Conservation (phyloP, 2,888 invertebrate species). For the Ceriagrion tenellum region DNA sequence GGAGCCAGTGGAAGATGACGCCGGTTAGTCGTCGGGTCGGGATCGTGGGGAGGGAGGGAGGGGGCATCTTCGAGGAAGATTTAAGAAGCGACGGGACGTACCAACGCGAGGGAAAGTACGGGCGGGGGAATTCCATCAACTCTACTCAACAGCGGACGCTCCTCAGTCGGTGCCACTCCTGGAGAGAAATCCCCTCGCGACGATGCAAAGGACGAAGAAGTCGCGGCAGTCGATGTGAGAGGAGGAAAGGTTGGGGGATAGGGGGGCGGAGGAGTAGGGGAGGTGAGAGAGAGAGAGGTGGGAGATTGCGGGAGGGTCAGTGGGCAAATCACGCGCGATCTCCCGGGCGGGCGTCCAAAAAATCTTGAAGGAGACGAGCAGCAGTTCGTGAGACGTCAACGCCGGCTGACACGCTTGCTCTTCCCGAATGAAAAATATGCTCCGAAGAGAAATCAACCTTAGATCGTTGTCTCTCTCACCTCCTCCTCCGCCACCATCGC, state of each 20-base stretch:
- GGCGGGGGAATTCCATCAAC: conserved; percentile 43
- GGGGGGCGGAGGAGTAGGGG: not conserved
- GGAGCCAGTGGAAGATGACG: not conserved
- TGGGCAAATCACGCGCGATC: conserved; percentile 40
- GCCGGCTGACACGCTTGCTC: not conserved
- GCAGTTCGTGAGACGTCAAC: not conserved
- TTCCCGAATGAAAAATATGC: not conserved
- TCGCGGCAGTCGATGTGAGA: not conserved
- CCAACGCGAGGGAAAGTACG: conserved; percentile 53
- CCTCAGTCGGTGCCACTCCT: conserved; percentile 38
- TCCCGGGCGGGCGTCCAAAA: conserved; percentile 48
- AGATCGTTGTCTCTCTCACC: not conserved
- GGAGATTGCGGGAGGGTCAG: not conserved
- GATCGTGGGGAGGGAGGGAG: not conserved
- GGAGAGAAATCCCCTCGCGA: conserved; percentile 33
- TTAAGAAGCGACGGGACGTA: conserved; percentile 51
- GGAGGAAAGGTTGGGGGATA: not conserved
- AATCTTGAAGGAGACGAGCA: not conserved
- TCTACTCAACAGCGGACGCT: conserved; percentile 10
- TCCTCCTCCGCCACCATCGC: not conserved
- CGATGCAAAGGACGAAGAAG: not conserved
- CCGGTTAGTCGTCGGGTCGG: not conserved
- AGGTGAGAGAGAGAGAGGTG: not conserved
- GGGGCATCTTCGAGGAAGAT: not conserved
- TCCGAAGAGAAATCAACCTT: conserved; percentile 16